Evolutionary conservation across 1,140 invertebrate species (phyloP).

Genomic region (Aphelenchoides fujianensis): DNA sequence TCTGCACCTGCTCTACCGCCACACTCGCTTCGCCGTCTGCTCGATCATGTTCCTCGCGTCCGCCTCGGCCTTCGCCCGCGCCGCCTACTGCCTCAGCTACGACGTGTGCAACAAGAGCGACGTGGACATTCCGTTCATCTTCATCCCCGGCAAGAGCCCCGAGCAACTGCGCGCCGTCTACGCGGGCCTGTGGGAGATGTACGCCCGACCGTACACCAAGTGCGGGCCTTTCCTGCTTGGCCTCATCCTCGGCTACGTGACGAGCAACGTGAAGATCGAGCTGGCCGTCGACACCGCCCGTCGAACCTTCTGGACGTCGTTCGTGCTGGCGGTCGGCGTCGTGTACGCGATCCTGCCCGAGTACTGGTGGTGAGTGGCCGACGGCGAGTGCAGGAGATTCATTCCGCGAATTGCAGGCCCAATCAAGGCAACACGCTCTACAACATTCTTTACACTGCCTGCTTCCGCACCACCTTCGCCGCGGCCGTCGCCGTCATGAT

Average conservation of each 20-base stretch:
- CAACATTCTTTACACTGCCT: constrained; percentile 59
- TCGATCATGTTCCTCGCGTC: constrained; percentile 30
- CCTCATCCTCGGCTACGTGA: constrained; percentile 48
- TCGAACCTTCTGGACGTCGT: constrained; percentile 19
- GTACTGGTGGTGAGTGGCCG: constrained; percentile 55
- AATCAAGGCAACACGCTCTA: constrained; percentile 55
- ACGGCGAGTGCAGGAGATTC: constrained; percentile 56
- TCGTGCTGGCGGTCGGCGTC: constrained; percentile 29
- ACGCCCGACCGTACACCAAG: constrained; percentile 55
- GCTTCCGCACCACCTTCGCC: constrained; percentile 57
- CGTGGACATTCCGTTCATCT: constrained; percentile 62
- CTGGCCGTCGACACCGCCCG: constrained; percentile 3
- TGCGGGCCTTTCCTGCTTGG: constrained; percentile 58
- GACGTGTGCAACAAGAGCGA: constrained; percentile 58
- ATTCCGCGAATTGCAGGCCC: constrained; percentile 62
- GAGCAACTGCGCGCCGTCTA: constrained; percentile 38
- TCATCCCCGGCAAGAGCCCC: constrained; percentile 32
- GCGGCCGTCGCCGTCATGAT: constrained; percentile 47
- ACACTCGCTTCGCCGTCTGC: constrained; percentile 29
- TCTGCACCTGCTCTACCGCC: constrained; percentile 43
- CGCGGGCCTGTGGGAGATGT: constrained; percentile 58
- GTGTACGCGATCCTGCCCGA: constrained; percentile 60
- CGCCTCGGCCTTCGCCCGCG: constrained; percentile 44
- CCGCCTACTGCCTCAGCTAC: constrained; percentile 50
- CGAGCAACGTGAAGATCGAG: constrained; percentile 22